Conservation (phyloP, 2,113 vertebrate species). For the Emydura subglobosa region DNA sequence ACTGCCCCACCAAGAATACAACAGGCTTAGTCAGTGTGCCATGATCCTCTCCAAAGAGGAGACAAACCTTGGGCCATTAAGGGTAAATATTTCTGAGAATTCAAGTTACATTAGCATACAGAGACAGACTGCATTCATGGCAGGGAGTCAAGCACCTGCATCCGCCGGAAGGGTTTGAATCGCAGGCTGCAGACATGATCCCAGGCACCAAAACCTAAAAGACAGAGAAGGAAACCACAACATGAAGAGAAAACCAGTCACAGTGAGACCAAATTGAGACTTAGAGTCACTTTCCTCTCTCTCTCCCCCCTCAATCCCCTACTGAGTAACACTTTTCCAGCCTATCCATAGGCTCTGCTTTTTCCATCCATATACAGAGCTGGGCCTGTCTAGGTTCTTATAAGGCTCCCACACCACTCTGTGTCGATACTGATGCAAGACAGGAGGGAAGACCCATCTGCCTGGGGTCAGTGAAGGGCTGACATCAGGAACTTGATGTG, state of each 20-base stretch:
- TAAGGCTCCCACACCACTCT: background rate
- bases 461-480: background rate
- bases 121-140: background rate
- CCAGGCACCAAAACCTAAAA: conserved; percentile 94
- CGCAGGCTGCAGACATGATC: conserved; percentile 91
- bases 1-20: background rate
- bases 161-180: conserved; percentile 90
- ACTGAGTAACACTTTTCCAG: too few species aligned
- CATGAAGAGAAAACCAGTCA: background rate
- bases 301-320: background rate
- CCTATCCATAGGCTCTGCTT: background rate
- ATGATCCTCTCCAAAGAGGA: background rate
- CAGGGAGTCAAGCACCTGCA: conserved; percentile 87
- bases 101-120: background rate
- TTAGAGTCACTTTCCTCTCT: background rate
- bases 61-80: background rate
- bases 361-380: background rate
- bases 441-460: background rate
- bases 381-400: background rate
- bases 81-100: background rate
- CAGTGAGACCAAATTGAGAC: background rate
- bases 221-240: background rate
- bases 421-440: background rate
- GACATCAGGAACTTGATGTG: rapidly evolving
- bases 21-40: background rate